Evolutionary conservation across 2,888 invertebrate genomes (phyloP), one percentile per base, ranked within the genome.

Genomic region (Drosophila nr. perissopoda): DNA sequence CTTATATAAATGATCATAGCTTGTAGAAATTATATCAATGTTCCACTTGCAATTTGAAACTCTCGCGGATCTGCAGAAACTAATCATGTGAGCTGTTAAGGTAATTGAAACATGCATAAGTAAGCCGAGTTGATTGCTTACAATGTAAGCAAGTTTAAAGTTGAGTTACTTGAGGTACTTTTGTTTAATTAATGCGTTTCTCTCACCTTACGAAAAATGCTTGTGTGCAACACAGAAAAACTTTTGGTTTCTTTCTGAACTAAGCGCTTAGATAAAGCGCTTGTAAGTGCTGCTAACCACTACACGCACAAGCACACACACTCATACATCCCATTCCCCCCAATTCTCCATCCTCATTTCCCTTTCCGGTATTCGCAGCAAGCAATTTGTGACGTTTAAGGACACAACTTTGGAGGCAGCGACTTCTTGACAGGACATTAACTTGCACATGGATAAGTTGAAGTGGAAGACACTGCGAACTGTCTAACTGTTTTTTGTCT

Each of bases 371-470:
- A 29, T 53, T 38, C 29, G 31, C 46, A 56, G 56, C 34, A 36
- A 65, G 51, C 83, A 88, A 86, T 86, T 86, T 86, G 85, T 90
- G 85, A 88, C 85, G 83, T 88, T 90, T 86, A 86, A 85, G 85
- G 77, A 60, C 88, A 80, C 82, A 84, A 85, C 90, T 67, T 60
- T 48, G 70, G 85, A 85, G 86, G 86, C 89, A 88, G 85, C 89
- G 86, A 87, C 90, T 89, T 90, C 91, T 87, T 87, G 90, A 89
- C 87, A 87, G 87, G 80, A 87, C 87, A 87, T 87, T 87, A 87
- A 87, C 91, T 90, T 83, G 72, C 87, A 77, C 88, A 82, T 74
- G 82, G 80, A 70, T 81, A 81, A 77, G 61, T 83, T 81, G 52
- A 75, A 65, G 75, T 61, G 58, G 64, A 74, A 75, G 76, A 72